Percentiles rank a stretch among this genome's conserved stretches.
Conservation (phyloP, 30 jellyfish, hydroid and myxozoan species). For the Cassiopea xamachana region DNA sequence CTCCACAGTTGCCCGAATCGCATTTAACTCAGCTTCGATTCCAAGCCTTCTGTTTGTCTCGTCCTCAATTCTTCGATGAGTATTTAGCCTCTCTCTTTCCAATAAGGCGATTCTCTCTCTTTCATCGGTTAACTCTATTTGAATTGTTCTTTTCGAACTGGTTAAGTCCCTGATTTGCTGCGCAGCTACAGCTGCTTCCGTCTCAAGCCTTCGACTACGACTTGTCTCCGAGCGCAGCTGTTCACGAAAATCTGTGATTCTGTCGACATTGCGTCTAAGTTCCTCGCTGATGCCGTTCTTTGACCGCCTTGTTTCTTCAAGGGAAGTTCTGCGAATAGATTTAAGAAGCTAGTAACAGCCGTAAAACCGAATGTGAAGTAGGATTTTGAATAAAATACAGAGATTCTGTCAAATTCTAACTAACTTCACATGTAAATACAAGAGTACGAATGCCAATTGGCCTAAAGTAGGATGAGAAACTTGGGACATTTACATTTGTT, state of each 20-base stretch:
- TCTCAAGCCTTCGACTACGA: constrained; percentile 34
- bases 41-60: constrained; percentile 39
- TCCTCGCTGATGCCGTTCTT: constrained; percentile 61
- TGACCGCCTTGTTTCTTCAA: constrained; percentile 60
- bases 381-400: too few relatives aligned
- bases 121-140: constrained; percentile 61
- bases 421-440: too few relatives aligned
- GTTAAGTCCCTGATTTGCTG: constrained; percentile 30
- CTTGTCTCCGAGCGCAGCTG: constrained; percentile 42
- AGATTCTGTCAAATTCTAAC: too few relatives aligned
- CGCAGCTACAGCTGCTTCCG: constrained; percentile 27
- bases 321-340: background rate
- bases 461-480: too few relatives aligned
- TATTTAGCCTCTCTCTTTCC: constrained; percentile 53
- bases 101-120: constrained; percentile 31
- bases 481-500: too few relatives aligned
- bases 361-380: too few relatives aligned
- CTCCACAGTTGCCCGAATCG: constrained; percentile 31
- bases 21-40: constrained; percentile 30
- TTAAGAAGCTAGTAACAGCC: too few relatives aligned
- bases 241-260: constrained; percentile 36
- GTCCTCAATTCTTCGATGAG: constrained; percentile 53
- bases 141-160: constrained; percentile 25
- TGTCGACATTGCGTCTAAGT: constrained; percentile 42
- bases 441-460: too few relatives aligned